phyloP scores from a whole-genome alignment of 2,113 vertebrate species.

The Oncorhynchus masou region DNA sequence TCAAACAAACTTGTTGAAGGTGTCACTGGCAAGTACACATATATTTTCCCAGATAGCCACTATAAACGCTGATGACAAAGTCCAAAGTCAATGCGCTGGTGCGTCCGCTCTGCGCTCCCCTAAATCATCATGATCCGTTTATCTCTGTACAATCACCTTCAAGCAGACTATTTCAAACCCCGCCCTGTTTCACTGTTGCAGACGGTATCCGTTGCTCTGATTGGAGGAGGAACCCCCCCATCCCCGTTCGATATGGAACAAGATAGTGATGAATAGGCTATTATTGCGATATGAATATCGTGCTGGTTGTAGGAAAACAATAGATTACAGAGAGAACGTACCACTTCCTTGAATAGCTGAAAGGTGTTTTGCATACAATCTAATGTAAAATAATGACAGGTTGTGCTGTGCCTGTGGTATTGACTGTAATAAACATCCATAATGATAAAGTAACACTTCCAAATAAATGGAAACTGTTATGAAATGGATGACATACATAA shows the following conservation, averaged over 20 bases:
- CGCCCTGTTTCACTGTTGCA: background rate
- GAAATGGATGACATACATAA: background rate
- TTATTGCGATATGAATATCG: no score
- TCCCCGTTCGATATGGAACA: no score
- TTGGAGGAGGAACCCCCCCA: background rate
- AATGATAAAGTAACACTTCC: background rate
- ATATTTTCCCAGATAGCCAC: background rate
- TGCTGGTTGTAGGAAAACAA: no score
- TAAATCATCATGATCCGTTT: background rate
- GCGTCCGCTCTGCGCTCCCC: background rate
- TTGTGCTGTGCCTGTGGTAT: background rate
- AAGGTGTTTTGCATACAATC: background rate
- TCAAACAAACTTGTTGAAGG: background rate
- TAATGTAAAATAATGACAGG: background rate
- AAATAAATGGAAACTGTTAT: background rate
- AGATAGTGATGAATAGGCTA: no score
- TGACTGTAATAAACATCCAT: no score
- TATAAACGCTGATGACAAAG: background rate
- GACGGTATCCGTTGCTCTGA: background rate
- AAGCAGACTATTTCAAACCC: background rate
- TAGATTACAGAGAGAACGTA: no score
- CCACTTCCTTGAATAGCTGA: no score
- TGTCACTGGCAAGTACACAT: background rate
- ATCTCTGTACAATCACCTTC: conserved; percentile 15
- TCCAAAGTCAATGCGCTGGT: background rate